Evolutionary conservation across 2,888 invertebrate species (phyloP).

Genomic region (Acronicta alni): DNA sequence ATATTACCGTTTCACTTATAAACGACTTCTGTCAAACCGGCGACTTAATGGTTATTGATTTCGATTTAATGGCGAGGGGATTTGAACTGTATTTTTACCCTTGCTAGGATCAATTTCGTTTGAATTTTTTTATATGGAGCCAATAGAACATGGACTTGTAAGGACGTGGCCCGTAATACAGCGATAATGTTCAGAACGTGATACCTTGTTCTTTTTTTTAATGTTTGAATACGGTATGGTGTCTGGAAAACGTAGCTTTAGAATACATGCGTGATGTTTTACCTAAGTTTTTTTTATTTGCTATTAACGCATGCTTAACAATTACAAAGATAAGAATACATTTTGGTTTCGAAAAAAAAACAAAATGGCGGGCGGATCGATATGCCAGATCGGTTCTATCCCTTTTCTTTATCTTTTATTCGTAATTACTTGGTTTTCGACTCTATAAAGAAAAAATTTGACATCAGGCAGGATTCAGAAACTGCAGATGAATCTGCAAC

Average conservation of each 20-base stretch:
- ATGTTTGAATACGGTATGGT: not conserved
- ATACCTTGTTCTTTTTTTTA: constrained; percentile 2
- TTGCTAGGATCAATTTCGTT: constrained; percentile 49
- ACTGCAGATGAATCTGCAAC: no score
- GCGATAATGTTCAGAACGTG: constrained; percentile 47
- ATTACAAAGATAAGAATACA: no score
- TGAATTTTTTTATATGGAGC: constrained; percentile 40
- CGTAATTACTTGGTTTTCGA: no score
- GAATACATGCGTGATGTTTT: no score
- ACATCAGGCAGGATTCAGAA: no score
- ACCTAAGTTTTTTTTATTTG: no score
- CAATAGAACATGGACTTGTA: constrained; percentile 30
- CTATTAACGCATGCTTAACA: no score
- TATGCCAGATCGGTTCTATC: no score
- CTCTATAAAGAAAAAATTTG: no score
- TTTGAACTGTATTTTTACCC: constrained; percentile 64
- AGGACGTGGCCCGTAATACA: constrained; percentile 45
- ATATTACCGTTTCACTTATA: constrained; percentile 67
- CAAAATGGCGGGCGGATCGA: no score
- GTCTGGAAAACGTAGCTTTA: not conserved
- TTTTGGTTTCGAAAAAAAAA: no score
- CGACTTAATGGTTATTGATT: constrained; percentile 87
- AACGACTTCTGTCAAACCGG: constrained; percentile 83
- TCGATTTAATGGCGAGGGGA: constrained; percentile 61
- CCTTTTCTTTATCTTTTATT: no score